Evolutionary conservation across 2,113 vertebrate species (phyloP), one percentile per base, ranked within the genome.

Genomic region (Tragelaphus imberbis): DNA sequence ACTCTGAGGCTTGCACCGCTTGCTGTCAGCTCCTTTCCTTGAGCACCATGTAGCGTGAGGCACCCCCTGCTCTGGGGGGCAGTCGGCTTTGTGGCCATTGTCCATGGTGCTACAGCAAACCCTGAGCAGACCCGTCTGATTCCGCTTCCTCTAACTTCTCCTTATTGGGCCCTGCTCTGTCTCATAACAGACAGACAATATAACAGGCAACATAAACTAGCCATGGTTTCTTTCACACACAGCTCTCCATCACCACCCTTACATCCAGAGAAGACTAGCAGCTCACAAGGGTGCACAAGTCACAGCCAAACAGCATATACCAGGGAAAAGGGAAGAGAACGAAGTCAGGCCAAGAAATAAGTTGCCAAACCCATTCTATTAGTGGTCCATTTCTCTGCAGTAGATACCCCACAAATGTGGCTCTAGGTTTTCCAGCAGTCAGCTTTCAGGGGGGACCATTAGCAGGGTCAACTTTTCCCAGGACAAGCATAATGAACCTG

Each of bases 21-120:
- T 63, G 71, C 27, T 4, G 1, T 53, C 51, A 6, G 2, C 0
- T 51, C 21, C 21, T 15, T 25, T 30, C 53, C 19, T 6, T 25
- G 40, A n/a, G 19, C 4, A 0, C 11, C 12, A 23, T 5, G 10
- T 2, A 2, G 79, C 80, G 9, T 30, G 11, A 58, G 59, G 51
- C 3, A 23, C 8, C 27, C 36, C 1, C 15, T 16, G 2, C 56
- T 36, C 6, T 6, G 33, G 0, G 0, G 0, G 30, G 13, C 12
- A 53, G 33, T 11, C 55, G 2, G 12, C 49, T 59, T 10, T 25
- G 44, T 8, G 47, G 53, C 4, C 49, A 4, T 14, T 63, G 36
- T 75, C 75, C 55, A 6, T 7, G 4, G 47, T 14, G 7, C 80
- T 8, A 23, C 28, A 47, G 51, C 21, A 84, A 36, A 94, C 21